These are phyloP conservation scores for Eupithecia centaureata DNA, from an alignment of 2,888 invertebrate species.

Conservation along the genomic window DNA sequence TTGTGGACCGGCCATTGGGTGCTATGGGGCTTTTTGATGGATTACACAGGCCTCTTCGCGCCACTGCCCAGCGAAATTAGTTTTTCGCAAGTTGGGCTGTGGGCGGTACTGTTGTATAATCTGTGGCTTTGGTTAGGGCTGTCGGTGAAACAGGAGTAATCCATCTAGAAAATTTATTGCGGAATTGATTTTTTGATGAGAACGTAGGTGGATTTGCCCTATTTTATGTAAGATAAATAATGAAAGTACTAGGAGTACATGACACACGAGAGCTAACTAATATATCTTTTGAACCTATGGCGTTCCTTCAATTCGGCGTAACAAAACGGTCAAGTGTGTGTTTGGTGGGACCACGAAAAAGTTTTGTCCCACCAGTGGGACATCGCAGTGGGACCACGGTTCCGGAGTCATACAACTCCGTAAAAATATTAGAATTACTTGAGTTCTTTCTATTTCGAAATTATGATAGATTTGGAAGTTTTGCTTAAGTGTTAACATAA, in stretches of 20 bases:
- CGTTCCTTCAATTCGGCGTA: no score
- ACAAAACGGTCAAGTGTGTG: no score
- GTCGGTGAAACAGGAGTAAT: conserved; percentile 2
- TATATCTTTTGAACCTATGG: no score
- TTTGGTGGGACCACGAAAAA: no score
- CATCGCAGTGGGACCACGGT: no score
- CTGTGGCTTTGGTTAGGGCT: conserved; percentile 17
- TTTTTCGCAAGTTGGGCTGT: conserved; percentile 49
- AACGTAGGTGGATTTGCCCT: background rate
- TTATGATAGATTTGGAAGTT: no score
- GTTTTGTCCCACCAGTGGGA: no score
- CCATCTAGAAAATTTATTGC: conserved; percentile 7
- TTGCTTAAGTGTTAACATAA: no score
- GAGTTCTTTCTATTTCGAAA: no score
- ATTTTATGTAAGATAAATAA: background rate
- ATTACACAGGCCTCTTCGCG: conserved; percentile 50
- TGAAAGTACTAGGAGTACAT: background rate
- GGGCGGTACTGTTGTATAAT: conserved; percentile 10
- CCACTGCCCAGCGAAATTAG: conserved; percentile 53
- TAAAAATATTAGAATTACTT: no score
- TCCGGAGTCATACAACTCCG: no score
- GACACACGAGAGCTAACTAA: no score
- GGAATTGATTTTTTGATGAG: background rate
- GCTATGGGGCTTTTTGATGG: conserved; percentile 54
- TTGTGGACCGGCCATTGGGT: conserved; percentile 18